A percentile compares a stretch with the other conserved stretches of the same genome.
phyloP scores from a whole-genome alignment of 2,797 vertebrate genomes.

The Melanotaenia boesemani region DNA sequence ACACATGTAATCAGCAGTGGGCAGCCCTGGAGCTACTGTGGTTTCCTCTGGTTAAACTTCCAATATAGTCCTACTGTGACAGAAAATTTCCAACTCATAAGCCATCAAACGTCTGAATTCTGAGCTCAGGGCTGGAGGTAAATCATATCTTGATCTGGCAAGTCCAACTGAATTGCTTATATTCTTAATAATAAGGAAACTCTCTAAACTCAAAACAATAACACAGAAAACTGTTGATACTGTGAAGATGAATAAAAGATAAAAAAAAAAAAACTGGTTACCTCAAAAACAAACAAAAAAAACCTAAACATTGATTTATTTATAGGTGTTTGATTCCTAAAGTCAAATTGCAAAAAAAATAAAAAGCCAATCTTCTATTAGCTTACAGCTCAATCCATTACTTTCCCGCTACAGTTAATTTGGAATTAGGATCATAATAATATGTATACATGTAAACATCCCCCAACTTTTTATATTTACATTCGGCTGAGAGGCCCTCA shows the following conservation, averaged over 20 bases:
- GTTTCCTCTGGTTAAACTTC: constrained; percentile 67
- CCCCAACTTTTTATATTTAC: background rate
- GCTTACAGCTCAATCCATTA: constrained; percentile 23
- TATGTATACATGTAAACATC: constrained; percentile 1
- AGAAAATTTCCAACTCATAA: constrained; percentile 56
- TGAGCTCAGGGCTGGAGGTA: constrained; percentile 48
- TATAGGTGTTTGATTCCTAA: background rate
- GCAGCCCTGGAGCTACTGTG: constrained; percentile 47
- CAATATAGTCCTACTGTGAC: constrained; percentile 68
- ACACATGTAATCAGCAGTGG: constrained; percentile 67
- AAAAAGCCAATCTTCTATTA: too few relatives aligned
- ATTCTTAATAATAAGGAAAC: constrained; percentile 2
- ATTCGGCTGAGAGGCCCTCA: constrained; percentile 12
- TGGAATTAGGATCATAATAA: constrained; percentile 24
- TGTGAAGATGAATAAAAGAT: background rate
- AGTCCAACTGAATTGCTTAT: constrained; percentile 17
- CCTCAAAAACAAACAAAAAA: too few relatives aligned
- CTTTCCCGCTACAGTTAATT: background rate
- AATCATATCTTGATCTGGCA: constrained; percentile 30
- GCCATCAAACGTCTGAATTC: constrained; percentile 55
- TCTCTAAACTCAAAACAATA: background rate
- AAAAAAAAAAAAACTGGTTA: too few relatives aligned
- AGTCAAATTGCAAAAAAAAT: background rate
- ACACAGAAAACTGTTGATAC: background rate
- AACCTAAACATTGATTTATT: background rate